Evolutionary conservation across 1,140 invertebrate genomes (phyloP).

Genomic region (Conus betulinus): DNA sequence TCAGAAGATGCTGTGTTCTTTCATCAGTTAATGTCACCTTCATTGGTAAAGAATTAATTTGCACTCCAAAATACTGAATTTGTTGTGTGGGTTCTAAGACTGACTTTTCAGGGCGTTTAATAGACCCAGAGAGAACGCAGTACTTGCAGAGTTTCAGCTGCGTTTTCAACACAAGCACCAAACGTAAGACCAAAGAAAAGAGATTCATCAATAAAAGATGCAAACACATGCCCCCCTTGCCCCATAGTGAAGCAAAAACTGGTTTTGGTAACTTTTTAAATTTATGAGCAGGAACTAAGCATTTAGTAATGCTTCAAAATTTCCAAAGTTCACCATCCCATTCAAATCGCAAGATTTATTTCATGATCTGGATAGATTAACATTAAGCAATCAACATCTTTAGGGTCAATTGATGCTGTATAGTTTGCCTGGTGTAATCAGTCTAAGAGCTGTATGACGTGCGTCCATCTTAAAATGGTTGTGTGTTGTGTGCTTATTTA

Average conservation of each 20-base stretch:
- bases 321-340: constrained; percentile 41
- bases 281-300: constrained; percentile 26
- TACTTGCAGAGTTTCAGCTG: neutral
- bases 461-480: constrained; percentile 61
- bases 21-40: neutral
- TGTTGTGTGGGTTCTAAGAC: neutral
- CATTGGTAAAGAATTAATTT: neutral
- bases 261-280: constrained; percentile 47
- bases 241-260: constrained; percentile 21
- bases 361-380: constrained; percentile 24
- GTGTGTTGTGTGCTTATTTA: constrained; percentile 50
- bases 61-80: constrained; percentile 11
- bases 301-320: constrained; percentile 45
- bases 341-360: constrained; percentile 44
- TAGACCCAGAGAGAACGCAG: constrained; percentile 4
- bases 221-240: neutral
- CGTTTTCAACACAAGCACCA: neutral
- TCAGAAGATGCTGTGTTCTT: neutral
- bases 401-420: constrained; percentile 51
- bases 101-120: constrained; percentile 20
- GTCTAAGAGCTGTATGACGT: constrained; percentile 38
- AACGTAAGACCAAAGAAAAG: neutral
- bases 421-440: constrained; percentile 45
- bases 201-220: constrained; percentile 35
- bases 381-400: constrained; percentile 50